Evolutionary conservation across 2,797 vertebrate species (phyloP).

Genomic region (Darevskia mixta): DNA sequence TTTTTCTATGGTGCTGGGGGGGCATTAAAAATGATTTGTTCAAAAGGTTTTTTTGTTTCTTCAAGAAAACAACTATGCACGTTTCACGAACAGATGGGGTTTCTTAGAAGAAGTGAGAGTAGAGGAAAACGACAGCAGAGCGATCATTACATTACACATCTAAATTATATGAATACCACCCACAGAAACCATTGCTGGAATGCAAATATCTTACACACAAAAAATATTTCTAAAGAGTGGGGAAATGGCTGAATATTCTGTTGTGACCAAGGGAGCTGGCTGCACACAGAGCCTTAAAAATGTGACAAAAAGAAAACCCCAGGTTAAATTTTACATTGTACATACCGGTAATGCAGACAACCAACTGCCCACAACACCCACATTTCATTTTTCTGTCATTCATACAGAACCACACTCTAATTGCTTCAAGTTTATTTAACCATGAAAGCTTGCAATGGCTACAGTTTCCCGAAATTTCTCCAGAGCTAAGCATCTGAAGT

Average conservation of each 20-base stretch:
- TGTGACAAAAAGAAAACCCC: neutral
- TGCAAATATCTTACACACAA: neutral
- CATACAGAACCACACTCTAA: neutral
- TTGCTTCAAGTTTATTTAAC: neutral
- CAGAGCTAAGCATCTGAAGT: neutral
- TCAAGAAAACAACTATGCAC: neutral
- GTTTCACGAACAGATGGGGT: neutral
- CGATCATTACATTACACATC: neutral
- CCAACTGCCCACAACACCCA: neutral
- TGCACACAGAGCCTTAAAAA: neutral
- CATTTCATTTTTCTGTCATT: neutral
- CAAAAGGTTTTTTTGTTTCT: neutral
- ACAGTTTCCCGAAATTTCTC: neutral
- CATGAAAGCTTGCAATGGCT: neutral
- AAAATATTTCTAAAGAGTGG: neutral
- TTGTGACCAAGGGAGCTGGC: neutral
- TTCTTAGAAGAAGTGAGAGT: neutral
- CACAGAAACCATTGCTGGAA: slow-evolving; percentile 3
- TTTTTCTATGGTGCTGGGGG: too few relatives aligned
- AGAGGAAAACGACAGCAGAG: neutral
- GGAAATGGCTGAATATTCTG: neutral
- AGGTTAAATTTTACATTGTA: neutral
- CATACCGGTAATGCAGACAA: neutral
- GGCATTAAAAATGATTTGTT: neutral
- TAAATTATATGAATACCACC: neutral